Evolutionary conservation across 1,140 invertebrate genomes (phyloP).

Genomic region (Hydropsyche tenuis): DNA sequence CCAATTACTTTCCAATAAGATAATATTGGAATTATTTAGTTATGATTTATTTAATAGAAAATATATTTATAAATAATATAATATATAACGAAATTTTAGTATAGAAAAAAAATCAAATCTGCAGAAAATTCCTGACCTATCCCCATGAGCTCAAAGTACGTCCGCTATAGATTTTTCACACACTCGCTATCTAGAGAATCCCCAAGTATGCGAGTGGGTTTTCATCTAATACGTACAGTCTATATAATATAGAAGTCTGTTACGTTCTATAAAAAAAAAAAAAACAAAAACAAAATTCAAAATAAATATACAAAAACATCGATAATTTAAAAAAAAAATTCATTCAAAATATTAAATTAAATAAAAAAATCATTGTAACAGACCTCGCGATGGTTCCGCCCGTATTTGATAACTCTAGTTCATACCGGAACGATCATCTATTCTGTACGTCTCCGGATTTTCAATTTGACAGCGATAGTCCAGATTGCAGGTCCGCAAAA

Average conservation of each 20-base stretch:
- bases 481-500: slow-evolving; percentile 47
- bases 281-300: too few relatives aligned
- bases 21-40: too few relatives aligned
- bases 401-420: slow-evolving; percentile 24
- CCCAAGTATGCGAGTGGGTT: slow-evolving; percentile 27
- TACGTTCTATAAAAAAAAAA: neutral
- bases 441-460: slow-evolving; percentile 49
- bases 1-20: too few relatives aligned
- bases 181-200: neutral
- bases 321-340: too few relatives aligned
- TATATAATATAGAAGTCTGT: neutral
- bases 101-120: too few relatives aligned
- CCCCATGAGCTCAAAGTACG: neutral
- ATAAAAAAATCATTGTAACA: neutral
- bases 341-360: too few relatives aligned
- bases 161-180: slow-evolving; percentile 31
- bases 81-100: too few relatives aligned
- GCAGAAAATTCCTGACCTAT: slow-evolving; percentile 14
- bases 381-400: neutral
- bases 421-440: slow-evolving; percentile 43
- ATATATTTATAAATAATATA: too few relatives aligned
- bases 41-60: too few relatives aligned
- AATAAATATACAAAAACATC: too few relatives aligned
- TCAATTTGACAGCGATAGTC: slow-evolving; percentile 51
- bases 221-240: slow-evolving; percentile 16